Evolutionary conservation across 2,888 invertebrate species (phyloP).

Genomic region (Hypomecis atomaria): DNA sequence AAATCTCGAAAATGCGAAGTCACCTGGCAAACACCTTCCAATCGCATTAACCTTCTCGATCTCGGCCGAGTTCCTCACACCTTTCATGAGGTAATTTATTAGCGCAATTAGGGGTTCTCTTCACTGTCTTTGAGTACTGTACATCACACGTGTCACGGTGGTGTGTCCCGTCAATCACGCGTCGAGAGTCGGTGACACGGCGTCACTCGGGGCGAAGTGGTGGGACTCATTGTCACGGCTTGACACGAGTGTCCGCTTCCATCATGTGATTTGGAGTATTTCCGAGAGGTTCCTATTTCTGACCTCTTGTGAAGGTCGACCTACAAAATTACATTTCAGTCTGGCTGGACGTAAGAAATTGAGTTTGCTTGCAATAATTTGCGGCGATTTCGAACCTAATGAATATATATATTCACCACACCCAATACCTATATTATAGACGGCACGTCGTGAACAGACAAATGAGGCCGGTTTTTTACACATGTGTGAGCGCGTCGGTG

Average conservation of each 20-base stretch:
- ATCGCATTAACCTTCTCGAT: not conserved
- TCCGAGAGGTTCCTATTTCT: slow-evolving; percentile 23
- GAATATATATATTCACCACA: not conserved
- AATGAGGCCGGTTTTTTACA: too few species aligned
- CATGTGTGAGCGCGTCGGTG: too few species aligned
- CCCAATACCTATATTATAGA: too few species aligned
- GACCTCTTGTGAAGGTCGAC: slow-evolving; percentile 33
- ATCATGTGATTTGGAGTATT: slow-evolving; percentile 36
- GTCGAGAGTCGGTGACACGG: slow-evolving; percentile 29
- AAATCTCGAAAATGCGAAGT: not conserved
- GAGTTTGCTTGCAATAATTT: not conserved
- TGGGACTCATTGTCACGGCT: slow-evolving; percentile 45
- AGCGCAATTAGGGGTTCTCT: slow-evolving; percentile 7
- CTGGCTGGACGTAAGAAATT: not conserved
- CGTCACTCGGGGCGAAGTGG: slow-evolving; percentile 25
- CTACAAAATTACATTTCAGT: not conserved
- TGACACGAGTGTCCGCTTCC: slow-evolving; percentile 35
- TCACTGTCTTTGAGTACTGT: slow-evolving; percentile 12
- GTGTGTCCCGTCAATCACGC: slow-evolving; percentile 37
- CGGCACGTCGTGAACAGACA: too few species aligned
- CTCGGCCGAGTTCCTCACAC: not conserved
- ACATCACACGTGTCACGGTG: slow-evolving; percentile 20
- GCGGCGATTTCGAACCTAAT: not conserved
- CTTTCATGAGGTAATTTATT: slow-evolving; percentile 10
- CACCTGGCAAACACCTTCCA: slow-evolving; percentile 3